Conservation (phyloP, 2,797 vertebrate genomes). For the Coluber constrictor region DNA sequence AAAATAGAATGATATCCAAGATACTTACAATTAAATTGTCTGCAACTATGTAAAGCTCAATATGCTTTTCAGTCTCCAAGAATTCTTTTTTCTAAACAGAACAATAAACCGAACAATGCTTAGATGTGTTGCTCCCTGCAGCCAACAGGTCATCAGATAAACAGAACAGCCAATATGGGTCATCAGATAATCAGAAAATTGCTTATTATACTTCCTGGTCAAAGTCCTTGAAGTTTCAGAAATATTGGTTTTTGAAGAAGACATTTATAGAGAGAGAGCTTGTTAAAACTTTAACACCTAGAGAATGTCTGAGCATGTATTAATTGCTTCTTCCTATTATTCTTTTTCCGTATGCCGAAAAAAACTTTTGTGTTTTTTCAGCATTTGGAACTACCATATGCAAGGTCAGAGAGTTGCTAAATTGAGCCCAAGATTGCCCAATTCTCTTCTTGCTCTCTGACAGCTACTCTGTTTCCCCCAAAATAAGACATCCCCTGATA, state of each 20-base stretch:
- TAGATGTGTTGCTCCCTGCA: not conserved
- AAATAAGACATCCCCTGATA: too few relatives aligned
- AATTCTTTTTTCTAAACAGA: conserved; percentile 55
- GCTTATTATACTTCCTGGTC: not conserved
- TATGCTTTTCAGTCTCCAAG: conserved; percentile 55
- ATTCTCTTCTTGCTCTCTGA: not conserved
- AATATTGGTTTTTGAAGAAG: not conserved
- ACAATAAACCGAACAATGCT: not conserved
- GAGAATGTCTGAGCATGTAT: not conserved
- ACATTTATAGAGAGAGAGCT: not conserved
- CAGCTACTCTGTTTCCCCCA: not conserved
- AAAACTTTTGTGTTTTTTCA: not conserved
- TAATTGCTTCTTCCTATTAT: not conserved
- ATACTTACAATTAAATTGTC: conserved; percentile 68
- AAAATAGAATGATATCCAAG: not conserved
- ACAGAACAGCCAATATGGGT: not conserved
- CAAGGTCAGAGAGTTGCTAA: not conserved
- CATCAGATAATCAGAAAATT: not conserved
- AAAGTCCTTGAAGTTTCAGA: not conserved
- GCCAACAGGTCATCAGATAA: not conserved
- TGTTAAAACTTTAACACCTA: not conserved
- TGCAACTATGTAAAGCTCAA: conserved; percentile 69
- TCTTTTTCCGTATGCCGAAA: not conserved
- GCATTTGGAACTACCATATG: too few relatives aligned
- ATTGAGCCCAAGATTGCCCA: not conserved